phyloP scores from a whole-genome alignment of 2,113 vertebrate genomes.

The Sphaerodactylus townsendi region DNA sequence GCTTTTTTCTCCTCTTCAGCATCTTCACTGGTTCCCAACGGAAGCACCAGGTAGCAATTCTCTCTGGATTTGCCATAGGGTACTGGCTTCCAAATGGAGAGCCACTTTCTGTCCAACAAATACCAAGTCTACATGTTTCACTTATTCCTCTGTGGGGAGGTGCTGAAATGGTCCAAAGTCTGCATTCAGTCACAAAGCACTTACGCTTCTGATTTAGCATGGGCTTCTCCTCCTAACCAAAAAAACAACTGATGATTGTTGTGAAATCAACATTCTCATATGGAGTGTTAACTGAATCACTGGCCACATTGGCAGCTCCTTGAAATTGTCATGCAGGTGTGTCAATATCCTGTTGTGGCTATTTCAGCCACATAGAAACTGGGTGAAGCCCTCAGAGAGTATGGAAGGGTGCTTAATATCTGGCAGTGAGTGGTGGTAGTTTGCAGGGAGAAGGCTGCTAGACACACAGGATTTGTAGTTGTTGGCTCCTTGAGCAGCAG shows the following conservation, averaged over 20 bases:
- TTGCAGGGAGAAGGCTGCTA: not conserved
- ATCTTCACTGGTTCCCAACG: not conserved
- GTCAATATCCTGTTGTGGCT: not conserved
- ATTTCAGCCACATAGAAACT: not conserved
- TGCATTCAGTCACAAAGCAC: not conserved
- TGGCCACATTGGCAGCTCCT: not conserved
- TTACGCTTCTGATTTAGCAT: not conserved
- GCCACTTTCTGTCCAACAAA: not conserved
- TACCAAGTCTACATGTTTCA: not conserved
- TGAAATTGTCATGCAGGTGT: not conserved
- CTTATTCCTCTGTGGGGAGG: not conserved
- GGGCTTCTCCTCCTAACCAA: not conserved
- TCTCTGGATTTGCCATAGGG: not conserved
- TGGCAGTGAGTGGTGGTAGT: not conserved
- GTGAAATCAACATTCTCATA: not conserved
- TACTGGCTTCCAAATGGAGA: not conserved
- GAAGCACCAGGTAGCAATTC: not conserved
- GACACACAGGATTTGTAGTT: not conserved
- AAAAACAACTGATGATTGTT: not conserved
- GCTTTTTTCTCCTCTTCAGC: not conserved
- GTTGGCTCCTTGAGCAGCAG: too few species aligned
- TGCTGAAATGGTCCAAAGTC: not conserved
- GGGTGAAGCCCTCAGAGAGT: not conserved
- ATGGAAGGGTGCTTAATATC: not conserved
- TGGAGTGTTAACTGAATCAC: not conserved